Base-by-base conservation (phyloP, 2,888 invertebrate genomes). In the Acleris laterana region DNA sequence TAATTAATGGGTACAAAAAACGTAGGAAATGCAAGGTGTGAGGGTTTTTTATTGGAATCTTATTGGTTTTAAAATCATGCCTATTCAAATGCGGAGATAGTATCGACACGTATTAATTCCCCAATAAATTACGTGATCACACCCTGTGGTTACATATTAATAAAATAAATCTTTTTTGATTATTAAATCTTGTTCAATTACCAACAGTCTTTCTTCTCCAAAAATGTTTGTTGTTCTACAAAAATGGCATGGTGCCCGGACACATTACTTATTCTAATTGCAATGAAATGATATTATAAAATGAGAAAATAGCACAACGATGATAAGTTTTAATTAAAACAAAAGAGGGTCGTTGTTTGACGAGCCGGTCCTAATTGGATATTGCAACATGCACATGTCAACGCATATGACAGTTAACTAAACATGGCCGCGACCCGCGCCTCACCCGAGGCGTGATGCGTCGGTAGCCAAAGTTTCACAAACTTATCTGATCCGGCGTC, bases 321-420 rank as follows among this genome's bases (percentile, higher is more conserved):
- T 25, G 11, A 58, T 68, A 64, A 64, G 50, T 32, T 38, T 51
- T 42, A 68, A 62, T 68, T 38, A 60, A 65, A 65, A 62, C 57
- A 58, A 61, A 60, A 59, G 42, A 50, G 1, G 42, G 19, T 6
- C 38, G 28, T 13, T 50, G 19, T 46, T 32, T 11, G 20, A 28
- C 57, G 42, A 28, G 22, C 49, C 52, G 42, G 42, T 49, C 48
- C 57, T 65, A 44, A 66, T 62, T 68, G 63, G 42, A 62, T 63
- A 62, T 65, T 66, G 69, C 68, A 68, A 69, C 71, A 70, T 65
- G 77, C 69, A 67, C 48, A 59, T 81, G 80, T 82, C 83, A 83
- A 77, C 73, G 73, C 68, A 65, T 73, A 75, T 79, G 82, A 89
- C 89, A 88, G 89, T 87, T 88, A 88, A 69, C 66, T 76, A 84